A percentile compares a stretch with the other conserved stretches of the same genome.
Conservation (phyloP, 2,113 vertebrate species). For the Chionodraco myersi region DNA sequence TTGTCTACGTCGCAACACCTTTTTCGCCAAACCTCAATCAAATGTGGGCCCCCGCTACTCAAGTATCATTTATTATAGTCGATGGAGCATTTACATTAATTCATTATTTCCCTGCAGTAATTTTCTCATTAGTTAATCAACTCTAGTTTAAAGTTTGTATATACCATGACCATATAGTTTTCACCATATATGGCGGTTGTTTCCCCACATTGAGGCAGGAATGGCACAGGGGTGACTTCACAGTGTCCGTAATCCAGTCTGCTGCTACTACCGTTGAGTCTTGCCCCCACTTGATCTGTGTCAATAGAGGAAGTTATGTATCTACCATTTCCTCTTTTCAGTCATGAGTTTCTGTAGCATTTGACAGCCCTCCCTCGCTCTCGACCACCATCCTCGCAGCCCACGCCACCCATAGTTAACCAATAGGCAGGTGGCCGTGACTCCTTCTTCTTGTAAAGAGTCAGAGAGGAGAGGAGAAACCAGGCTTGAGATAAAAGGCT, state of each 20-base stretch:
- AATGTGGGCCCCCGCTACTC: not conserved
- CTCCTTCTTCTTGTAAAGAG: slow-evolving; percentile 67
- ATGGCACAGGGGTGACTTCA: slow-evolving; percentile 44
- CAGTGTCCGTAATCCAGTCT: slow-evolving; percentile 50
- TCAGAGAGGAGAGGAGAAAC: slow-evolving; percentile 22
- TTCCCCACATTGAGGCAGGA: slow-evolving; percentile 51
- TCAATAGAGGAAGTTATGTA: slow-evolving; percentile 83
- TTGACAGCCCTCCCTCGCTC: slow-evolving; percentile 73
- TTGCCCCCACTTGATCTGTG: slow-evolving; percentile 74
- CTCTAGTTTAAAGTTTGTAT: not conserved
- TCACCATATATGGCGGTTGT: slow-evolving; percentile 47
- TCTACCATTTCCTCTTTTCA: slow-evolving; percentile 81
- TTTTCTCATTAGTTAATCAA: not conserved
- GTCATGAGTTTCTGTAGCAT: slow-evolving; percentile 79
- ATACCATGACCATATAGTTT: not conserved
- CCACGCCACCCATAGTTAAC: slow-evolving; percentile 53
- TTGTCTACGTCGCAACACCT: not conserved
- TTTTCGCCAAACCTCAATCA: not conserved
- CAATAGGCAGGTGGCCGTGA: slow-evolving; percentile 55
- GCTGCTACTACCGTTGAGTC: slow-evolving; percentile 58
- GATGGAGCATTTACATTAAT: not conserved
- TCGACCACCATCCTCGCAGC: slow-evolving; percentile 71
- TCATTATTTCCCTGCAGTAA: not conserved
- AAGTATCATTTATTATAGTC: not conserved
- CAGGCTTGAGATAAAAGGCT: slow-evolving; percentile 6